phyloP scores from a whole-genome alignment of 2,888 invertebrate genomes.

The Tetanocera ferruginea region DNA sequence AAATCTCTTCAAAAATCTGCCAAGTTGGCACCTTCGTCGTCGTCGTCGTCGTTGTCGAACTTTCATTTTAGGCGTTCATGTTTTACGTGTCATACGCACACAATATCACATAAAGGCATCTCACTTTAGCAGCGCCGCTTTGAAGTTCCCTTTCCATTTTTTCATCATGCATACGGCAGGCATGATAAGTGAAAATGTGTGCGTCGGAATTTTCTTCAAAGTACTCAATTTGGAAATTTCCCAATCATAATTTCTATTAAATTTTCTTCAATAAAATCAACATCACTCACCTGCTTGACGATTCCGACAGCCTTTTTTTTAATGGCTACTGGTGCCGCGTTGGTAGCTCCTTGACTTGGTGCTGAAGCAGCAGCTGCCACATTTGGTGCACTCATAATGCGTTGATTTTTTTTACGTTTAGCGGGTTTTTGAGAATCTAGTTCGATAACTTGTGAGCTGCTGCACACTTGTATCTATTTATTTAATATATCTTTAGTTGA shows the following conservation, averaged over 20 bases:
- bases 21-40: slow-evolving; percentile 66
- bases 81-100: slow-evolving; percentile 38
- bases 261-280: slow-evolving; percentile 4
- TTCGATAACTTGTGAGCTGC: slow-evolving; percentile 1
- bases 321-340: slow-evolving; percentile 56
- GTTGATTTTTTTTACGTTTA: slow-evolving; percentile 51
- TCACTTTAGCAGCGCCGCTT: slow-evolving; percentile 23
- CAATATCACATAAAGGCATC: slow-evolving; percentile 32
- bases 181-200: slow-evolving; percentile 24
- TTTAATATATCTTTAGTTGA: neutral
- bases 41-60: slow-evolving; percentile 50
- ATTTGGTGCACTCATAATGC: slow-evolving; percentile 59
- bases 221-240: slow-evolving; percentile 20
- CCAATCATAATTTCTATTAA: neutral
- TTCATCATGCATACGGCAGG: neutral
- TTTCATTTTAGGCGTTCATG: slow-evolving; percentile 59
- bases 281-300: slow-evolving; percentile 67
- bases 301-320: slow-evolving; percentile 62
- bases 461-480: slow-evolving; percentile 1
- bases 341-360: slow-evolving; percentile 56
- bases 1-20: slow-evolving; percentile 61
- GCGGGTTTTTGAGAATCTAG: slow-evolving; percentile 51
- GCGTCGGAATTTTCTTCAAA: slow-evolving; percentile 44
- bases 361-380: slow-evolving; percentile 63
- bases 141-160: slow-evolving; percentile 18